phyloP scores from a whole-genome alignment of 2,888 invertebrate species.

The Incurvaria masculella region DNA sequence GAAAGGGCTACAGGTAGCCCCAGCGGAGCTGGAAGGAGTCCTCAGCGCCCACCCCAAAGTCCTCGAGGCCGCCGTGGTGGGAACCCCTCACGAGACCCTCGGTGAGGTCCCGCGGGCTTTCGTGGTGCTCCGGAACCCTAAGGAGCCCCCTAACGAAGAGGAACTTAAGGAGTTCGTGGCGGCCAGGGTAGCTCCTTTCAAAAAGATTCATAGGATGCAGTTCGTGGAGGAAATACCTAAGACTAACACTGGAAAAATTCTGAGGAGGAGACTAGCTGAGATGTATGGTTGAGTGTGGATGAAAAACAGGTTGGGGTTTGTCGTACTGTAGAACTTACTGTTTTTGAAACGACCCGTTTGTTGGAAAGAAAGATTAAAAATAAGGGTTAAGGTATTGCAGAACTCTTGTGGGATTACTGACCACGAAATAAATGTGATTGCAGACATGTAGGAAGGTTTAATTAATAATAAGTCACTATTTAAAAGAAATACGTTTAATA shows the following conservation, averaged over 20 bases:
- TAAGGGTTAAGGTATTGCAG: too few species aligned
- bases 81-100: constrained; percentile 64
- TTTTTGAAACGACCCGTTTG: too few species aligned
- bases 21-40: constrained; percentile 82
- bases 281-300: constrained; percentile 35
- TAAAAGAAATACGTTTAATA: too few species aligned
- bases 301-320: too few species aligned
- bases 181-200: constrained; percentile 72
- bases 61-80: constrained; percentile 82
- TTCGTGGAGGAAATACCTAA: constrained; percentile 72
- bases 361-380: too few species aligned
- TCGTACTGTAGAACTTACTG: too few species aligned
- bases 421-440: too few species aligned
- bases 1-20: constrained; percentile 77
- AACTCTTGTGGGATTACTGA: too few species aligned
- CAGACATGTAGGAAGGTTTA: too few species aligned
- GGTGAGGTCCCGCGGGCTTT: constrained; percentile 83
- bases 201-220: constrained; percentile 65
- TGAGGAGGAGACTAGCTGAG: constrained; percentile 62
- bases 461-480: too few species aligned
- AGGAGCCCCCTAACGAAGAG: constrained; percentile 39
- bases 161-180: constrained; percentile 56
- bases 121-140: constrained; percentile 57
- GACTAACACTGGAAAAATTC: constrained; percentile 74
- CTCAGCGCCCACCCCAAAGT: constrained; percentile 72